These are phyloP conservation scores for Atethmia centrago DNA, from an alignment of 2,888 invertebrate genomes.

Conservation along the genomic window DNA sequence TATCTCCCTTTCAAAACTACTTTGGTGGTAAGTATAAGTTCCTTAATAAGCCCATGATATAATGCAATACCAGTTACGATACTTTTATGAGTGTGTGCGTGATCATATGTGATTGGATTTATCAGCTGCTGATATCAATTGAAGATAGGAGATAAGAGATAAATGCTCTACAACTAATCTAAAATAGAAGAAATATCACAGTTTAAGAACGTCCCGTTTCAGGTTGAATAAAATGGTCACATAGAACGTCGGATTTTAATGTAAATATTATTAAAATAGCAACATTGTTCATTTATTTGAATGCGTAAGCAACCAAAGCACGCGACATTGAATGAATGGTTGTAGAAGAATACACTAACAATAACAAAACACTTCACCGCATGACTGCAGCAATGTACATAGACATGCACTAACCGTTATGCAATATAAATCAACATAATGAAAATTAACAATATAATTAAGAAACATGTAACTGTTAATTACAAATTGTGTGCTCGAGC, in stretches of 20 bases:
- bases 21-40: conserved; percentile 24
- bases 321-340: conserved; percentile 34
- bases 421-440: conserved; percentile 25
- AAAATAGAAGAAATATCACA: conserved; percentile 35
- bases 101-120: conserved; percentile 30
- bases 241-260: conserved; percentile 2
- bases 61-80: conserved; percentile 16
- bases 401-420: conserved; percentile 15
- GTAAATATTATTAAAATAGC: conserved; percentile 49
- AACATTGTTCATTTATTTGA: conserved; percentile 34
- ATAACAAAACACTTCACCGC: conserved; percentile 39
- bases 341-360: conserved; percentile 38
- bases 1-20: conserved; percentile 39
- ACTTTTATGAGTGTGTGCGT: conserved; percentile 12
- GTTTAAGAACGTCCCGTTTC: not conserved
- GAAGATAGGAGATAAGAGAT: conserved; percentile 44
- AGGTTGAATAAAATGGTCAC: not conserved
- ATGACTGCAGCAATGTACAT: conserved; percentile 23
- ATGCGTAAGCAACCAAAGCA: conserved; percentile 34
- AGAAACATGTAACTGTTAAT: conserved; percentile 42
- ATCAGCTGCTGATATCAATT: conserved; percentile 38
- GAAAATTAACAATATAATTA: conserved; percentile 35
- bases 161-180: conserved; percentile 18
- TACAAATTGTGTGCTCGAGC: conserved; percentile 19
- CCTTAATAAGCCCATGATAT: conserved; percentile 31